These are phyloP conservation scores for Dolomedes plantarius DNA, from an alignment of 2,888 invertebrate genomes.

Conservation along the genomic window DNA sequence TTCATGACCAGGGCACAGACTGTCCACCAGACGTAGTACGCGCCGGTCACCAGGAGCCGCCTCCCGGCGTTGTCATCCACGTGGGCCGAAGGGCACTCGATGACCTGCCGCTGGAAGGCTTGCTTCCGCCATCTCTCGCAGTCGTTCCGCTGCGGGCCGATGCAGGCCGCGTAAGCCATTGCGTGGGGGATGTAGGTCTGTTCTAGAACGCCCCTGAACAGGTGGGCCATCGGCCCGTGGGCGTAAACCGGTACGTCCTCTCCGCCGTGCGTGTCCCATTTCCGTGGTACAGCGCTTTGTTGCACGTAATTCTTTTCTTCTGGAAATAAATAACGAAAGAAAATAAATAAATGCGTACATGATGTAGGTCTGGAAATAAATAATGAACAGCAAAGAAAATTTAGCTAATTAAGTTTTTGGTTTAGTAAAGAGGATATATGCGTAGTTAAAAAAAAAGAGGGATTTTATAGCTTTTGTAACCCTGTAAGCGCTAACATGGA, in stretches of 20 bases:
- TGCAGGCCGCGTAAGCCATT: slow-evolving; percentile 87
- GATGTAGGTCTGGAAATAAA: no score
- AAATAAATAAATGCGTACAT: no score
- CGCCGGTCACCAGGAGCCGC: neutral
- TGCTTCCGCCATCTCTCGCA: slow-evolving; percentile 57
- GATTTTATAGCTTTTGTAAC: no score
- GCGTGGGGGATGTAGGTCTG: slow-evolving; percentile 91
- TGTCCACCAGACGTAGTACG: slow-evolving; percentile 30
- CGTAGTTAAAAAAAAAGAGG: no score
- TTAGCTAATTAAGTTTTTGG: no score
- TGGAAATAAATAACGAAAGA: slow-evolving; percentile 49
- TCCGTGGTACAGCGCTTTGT: slow-evolving; percentile 85
- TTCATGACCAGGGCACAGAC: neutral
- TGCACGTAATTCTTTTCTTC: slow-evolving; percentile 81
- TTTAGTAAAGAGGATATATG: no score
- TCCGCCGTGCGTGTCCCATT: slow-evolving; percentile 88
- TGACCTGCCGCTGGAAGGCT: slow-evolving; percentile 50
- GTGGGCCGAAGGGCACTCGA: slow-evolving; percentile 60
- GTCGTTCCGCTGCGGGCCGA: slow-evolving; percentile 78
- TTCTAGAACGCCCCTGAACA: slow-evolving; percentile 88
- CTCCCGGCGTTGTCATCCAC: slow-evolving; percentile 30
- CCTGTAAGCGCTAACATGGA: no score
- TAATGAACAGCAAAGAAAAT: no score
- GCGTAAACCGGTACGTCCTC: slow-evolving; percentile 93
- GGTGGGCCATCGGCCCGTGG: slow-evolving; percentile 86